Percentiles rank a stretch among this genome's conserved stretches.
Conservation (phyloP, 2,797 vertebrate genomes). For the Phataginus tricuspis region DNA sequence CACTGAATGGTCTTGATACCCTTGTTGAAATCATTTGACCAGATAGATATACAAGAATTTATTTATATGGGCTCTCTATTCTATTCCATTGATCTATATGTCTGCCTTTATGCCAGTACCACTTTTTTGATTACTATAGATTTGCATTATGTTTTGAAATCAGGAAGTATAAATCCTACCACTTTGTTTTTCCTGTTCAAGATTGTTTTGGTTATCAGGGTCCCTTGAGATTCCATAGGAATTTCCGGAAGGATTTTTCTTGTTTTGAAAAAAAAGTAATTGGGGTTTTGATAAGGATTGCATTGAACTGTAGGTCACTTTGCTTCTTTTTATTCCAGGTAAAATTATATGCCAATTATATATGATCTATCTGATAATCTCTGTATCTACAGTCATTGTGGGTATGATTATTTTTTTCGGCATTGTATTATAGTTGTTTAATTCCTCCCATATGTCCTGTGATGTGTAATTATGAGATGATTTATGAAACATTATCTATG, state of each 20-base stretch:
- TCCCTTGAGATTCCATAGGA: not conserved
- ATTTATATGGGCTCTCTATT: not conserved
- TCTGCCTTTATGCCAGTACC: not conserved
- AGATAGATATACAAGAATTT: not conserved
- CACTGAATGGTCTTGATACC: not conserved
- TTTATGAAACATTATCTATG: not conserved
- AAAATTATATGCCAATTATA: not conserved
- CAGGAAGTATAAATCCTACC: not conserved
- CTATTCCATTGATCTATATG: not conserved
- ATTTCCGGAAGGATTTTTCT: constrained; percentile 21
- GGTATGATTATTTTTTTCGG: not conserved
- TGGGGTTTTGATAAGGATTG: not conserved
- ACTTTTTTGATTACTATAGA: not conserved
- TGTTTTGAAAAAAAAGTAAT: not conserved
- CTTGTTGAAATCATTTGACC: not conserved
- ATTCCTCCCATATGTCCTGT: not conserved
- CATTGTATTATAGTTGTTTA: not conserved
- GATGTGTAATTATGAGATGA: not conserved
- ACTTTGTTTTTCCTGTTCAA: not conserved
- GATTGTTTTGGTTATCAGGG: not conserved
- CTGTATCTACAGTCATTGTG: not conserved
- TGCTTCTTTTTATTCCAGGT: not conserved
- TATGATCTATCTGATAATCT: not conserved
- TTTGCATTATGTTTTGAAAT: not conserved
- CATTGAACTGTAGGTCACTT: not conserved